Conservation (phyloP, 2,113 vertebrate species). For the Cephalopterus ornatus region DNA sequence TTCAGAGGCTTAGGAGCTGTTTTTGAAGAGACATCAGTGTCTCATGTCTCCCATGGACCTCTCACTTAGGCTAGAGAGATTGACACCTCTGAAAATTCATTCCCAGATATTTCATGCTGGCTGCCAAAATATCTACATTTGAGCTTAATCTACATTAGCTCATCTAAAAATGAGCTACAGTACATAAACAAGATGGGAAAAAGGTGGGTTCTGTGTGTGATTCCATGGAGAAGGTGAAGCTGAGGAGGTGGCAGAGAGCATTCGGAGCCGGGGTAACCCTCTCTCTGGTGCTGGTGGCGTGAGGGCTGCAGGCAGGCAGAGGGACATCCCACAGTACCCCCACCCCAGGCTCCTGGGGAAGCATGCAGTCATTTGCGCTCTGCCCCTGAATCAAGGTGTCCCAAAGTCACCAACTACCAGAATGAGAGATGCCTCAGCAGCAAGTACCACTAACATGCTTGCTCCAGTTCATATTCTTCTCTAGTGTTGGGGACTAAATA, state of each 20-base stretch:
- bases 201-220: background rate
- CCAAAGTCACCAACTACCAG: background rate
- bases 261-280: rapidly evolving
- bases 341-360: background rate
- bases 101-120: background rate
- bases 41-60: background rate
- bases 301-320: rapidly evolving
- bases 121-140: background rate
- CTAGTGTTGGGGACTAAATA: background rate
- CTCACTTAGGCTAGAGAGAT: background rate
- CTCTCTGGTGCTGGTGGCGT: background rate
- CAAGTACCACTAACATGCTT: background rate
- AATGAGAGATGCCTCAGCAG: background rate
- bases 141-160: background rate
- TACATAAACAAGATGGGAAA: background rate
- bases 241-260: background rate
- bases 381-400: background rate
- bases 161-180: background rate
- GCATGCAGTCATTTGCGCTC: background rate
- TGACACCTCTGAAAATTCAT: constrained; percentile 18
- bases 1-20: background rate
- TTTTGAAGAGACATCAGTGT: background rate
- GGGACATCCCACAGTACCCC: background rate
- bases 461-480: background rate
- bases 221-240: background rate